A percentile compares a stretch with the other conserved stretches of the same genome.
These are phyloP conservation scores for Falco berigora DNA, from an alignment of 2,797 vertebrate genomes.

Conservation along the genomic window DNA sequence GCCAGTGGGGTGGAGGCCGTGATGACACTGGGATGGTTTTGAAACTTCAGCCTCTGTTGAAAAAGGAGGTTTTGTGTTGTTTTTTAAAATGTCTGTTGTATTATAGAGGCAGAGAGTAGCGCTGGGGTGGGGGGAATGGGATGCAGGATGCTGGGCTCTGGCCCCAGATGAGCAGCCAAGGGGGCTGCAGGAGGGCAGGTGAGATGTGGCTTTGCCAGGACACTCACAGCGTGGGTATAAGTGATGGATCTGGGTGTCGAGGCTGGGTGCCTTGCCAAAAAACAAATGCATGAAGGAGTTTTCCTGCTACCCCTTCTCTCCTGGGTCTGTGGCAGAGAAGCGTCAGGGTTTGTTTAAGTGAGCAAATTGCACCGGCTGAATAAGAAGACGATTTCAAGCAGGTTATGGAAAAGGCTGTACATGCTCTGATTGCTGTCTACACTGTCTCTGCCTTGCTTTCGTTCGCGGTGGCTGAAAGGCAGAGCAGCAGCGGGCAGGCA, in stretches of 20 bases:
- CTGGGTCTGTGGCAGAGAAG: background rate
- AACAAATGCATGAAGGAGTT: accelerated
- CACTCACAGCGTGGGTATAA: background rate
- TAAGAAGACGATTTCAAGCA: background rate
- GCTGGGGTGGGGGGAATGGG: background rate
- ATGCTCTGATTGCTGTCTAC: accelerated
- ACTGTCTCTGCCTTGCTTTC: background rate
- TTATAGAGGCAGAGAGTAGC: background rate
- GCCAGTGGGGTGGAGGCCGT: background rate
- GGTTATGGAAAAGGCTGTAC: accelerated
- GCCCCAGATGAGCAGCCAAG: background rate
- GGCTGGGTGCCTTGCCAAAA: background rate
- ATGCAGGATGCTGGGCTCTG: background rate
- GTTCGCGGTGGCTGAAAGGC: accelerated
- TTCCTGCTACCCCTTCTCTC: background rate
- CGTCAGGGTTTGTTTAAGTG: accelerated
- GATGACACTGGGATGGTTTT: constrained; percentile 7
- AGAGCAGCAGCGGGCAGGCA: background rate
- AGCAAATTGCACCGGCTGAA: accelerated
- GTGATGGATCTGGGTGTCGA: accelerated
- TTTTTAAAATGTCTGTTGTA: accelerated
- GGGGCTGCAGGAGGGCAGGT: background rate
- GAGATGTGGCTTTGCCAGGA: background rate
- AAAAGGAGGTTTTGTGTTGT: background rate
- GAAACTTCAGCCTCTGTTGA: background rate